phyloP scores from a whole-genome alignment of 2,888 invertebrate species.

The Athalia cordata region DNA sequence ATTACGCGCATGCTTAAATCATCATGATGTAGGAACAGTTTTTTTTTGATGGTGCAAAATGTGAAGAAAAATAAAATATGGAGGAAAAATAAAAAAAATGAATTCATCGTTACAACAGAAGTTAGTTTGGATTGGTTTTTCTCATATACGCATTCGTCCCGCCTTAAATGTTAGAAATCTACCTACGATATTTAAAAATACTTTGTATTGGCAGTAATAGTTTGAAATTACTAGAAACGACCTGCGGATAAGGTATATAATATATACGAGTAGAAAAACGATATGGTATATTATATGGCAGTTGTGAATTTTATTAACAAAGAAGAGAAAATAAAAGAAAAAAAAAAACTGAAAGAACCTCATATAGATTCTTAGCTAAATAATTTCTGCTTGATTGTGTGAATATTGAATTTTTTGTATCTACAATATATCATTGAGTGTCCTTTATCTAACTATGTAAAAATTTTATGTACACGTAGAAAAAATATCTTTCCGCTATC shows the following conservation, averaged over 20 bases:
- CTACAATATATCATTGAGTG: conserved; percentile 12
- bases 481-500: not conserved
- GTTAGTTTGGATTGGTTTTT: not conserved
- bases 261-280: not conserved
- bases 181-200: conserved; percentile 12
- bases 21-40: no score
- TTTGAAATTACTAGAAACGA: conserved; percentile 4
- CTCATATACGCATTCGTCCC: conserved; percentile 1
- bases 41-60: no score
- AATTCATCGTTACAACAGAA: not conserved
- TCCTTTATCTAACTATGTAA: conserved; percentile 1
- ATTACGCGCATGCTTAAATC: not conserved
- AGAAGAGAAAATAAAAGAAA: no score
- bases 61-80: no score
- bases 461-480: not conserved
- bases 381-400: not conserved
- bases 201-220: conserved; percentile 29
- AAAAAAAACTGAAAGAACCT: not conserved
- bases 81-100: not conserved
- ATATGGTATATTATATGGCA: not conserved
- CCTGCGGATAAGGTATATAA: not conserved
- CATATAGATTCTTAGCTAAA: no score
- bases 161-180: conserved; percentile 6
- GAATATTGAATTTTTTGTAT: not conserved
- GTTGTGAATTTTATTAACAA: not conserved